Conservation (phyloP, 2,113 vertebrate species). For the Scartelaos histophorus region DNA sequence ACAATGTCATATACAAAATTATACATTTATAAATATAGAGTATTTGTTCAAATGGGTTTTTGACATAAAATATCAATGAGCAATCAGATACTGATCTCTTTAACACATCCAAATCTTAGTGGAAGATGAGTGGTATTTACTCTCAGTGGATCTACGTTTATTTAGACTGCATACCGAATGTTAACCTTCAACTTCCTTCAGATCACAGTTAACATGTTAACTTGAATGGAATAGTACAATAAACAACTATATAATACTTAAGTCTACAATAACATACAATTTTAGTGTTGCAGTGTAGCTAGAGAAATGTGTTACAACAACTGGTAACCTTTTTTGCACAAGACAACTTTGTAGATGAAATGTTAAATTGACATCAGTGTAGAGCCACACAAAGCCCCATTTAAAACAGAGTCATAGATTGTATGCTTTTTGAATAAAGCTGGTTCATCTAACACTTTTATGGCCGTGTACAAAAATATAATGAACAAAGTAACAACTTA, state of each 20-base stretch:
- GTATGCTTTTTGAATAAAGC: background rate
- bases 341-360: background rate
- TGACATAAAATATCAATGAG: constrained; percentile 18
- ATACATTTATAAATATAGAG: constrained; percentile 71
- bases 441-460: background rate
- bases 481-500: background rate
- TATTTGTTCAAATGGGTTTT: constrained; percentile 51
- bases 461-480: background rate
- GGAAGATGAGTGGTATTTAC: constrained; percentile 36
- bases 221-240: background rate
- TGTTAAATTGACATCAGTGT: background rate
- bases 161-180: constrained; percentile 32
- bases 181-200: constrained; percentile 8
- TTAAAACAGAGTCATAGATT: background rate
- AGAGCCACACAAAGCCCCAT: background rate
- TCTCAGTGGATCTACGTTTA: constrained; percentile 18
- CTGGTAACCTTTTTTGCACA: constrained; percentile 20
- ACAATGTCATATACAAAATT: constrained; percentile 58
- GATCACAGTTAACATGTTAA: background rate
- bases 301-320: background rate
- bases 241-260: background rate
- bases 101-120: constrained; percentile 31
- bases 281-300: constrained; percentile 7
- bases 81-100: constrained; percentile 10
- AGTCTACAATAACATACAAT: constrained; percentile 25